Conservation (phyloP, 2,888 invertebrate genomes). For the Dysmachus trigonus region DNA sequence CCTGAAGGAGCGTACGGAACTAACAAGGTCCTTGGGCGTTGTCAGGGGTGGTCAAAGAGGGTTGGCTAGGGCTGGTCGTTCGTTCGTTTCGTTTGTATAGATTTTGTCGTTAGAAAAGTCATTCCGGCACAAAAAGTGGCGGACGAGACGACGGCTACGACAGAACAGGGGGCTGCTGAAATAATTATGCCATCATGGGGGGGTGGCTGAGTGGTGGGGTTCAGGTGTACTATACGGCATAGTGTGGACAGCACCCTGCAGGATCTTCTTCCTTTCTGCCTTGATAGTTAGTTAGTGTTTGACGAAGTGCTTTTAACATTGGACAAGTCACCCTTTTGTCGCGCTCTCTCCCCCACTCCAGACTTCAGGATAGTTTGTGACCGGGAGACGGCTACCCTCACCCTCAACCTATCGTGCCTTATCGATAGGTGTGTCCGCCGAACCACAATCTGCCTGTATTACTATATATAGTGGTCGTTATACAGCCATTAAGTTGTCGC, state of each 20-base stretch:
- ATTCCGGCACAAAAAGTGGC: background rate
- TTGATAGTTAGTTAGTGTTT: slow-evolving; percentile 19
- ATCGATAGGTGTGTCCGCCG: background rate
- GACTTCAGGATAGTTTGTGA: background rate
- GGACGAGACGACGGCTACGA: background rate
- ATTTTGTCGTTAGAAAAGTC: slow-evolving; percentile 18
- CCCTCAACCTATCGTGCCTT: background rate
- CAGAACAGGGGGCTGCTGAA: background rate
- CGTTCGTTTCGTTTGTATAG: slow-evolving; percentile 8
- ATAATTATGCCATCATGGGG: slow-evolving; percentile 23
- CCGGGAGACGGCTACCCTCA: background rate
- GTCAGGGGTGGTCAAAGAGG: background rate
- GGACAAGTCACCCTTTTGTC: background rate
- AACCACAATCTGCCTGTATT: background rate
- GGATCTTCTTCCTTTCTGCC: background rate
- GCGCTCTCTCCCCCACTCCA: background rate
- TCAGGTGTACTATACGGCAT: background rate
- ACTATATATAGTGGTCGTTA: slow-evolving; percentile 33
- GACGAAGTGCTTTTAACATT: slow-evolving; percentile 19
- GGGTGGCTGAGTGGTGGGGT: background rate
- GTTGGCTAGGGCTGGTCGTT: background rate
- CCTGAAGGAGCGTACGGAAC: background rate
- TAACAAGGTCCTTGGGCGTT: background rate
- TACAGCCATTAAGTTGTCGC: slow-evolving; percentile 22
- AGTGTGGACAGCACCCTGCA: background rate